Evolutionary conservation across 2,797 vertebrate genomes (phyloP), one percentile per base, ranked within the genome.

Genomic region (Erethizon dorsatum): DNA sequence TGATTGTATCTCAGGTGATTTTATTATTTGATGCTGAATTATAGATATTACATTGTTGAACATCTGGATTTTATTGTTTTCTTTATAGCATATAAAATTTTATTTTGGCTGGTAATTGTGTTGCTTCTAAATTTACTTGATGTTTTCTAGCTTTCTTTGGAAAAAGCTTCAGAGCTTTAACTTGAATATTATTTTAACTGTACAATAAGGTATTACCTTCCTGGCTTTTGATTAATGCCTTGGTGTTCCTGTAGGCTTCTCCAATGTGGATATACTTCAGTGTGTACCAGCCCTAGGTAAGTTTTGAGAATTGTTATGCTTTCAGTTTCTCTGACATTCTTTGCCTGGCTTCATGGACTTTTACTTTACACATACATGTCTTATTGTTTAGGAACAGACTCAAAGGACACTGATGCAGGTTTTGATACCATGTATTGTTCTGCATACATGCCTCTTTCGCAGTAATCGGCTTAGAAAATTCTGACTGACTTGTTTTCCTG

Each of bases 1-100:
- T 88, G 41, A 47, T 91, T 75, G 26, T 33, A 5, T 61, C 10
- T 61, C 22, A 10, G 12, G 2, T 17, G 9, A 59, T 86, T 37
- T 93, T 37, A 77, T 57, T 24, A 88, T 73, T 47, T 83, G 61
- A 61, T 82, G 22, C 17, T 94, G 14, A 73, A n/a, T 88, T 87
- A 5, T 45, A 83, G 69, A 83, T 80, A 37, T 3, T 20, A 41
- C 24, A 9, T 59, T 63, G 26, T 41, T 93, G 83, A 41, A 17
- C 37, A 59, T 63, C 11, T 91, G 45, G 13, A 92, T 87, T 80
- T 87, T 37, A 93, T 12, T 85, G n/a, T 59, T 93, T 92, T 78
- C 41, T 83, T 94, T 50, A 65, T 6, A 90, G 12, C 61, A 1
- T 1, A 22, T 83, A 24, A 85, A 87, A 88, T 75, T 90, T 87